These are phyloP conservation scores for Encarsia formosa DNA, from an alignment of 2,888 invertebrate species.

Conservation along the genomic window DNA sequence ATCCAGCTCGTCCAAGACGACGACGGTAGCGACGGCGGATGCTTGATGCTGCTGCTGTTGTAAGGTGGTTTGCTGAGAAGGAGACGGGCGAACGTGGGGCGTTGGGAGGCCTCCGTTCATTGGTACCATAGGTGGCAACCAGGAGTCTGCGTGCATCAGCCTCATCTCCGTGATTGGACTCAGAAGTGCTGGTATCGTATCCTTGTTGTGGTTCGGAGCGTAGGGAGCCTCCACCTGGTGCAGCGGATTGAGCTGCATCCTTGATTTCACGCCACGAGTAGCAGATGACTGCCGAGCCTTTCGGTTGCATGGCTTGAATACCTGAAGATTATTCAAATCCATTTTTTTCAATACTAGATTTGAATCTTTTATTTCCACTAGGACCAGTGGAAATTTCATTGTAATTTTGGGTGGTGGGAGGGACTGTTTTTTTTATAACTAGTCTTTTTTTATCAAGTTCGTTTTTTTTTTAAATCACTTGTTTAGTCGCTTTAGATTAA, in stretches of 20 bases:
- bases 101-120: not conserved
- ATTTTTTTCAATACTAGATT: too few species aligned
- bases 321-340: too few species aligned
- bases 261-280: slow-evolving; percentile 50
- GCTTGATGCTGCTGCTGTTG: not conserved
- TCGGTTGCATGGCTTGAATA: slow-evolving; percentile 43
- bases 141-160: slow-evolving; percentile 32
- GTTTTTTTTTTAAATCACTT: too few species aligned
- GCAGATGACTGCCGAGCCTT: slow-evolving; percentile 40
- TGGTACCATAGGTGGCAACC: slow-evolving; percentile 19
- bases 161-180: slow-evolving; percentile 41
- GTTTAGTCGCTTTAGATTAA: too few species aligned
- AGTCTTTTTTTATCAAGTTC: too few species aligned
- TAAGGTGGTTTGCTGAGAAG: not conserved
- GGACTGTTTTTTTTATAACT: too few species aligned
- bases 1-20: not conserved
- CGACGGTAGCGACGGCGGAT: not conserved
- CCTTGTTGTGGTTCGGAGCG: slow-evolving; percentile 32
- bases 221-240: slow-evolving; percentile 31
- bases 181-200: slow-evolving; percentile 36
- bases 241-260: slow-evolving; percentile 31
- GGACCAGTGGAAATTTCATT: too few species aligned
- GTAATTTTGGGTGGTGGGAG: too few species aligned
- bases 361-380: too few species aligned
- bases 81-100: not conserved